These are phyloP conservation scores for Protomyctophum bolini DNA, from an alignment of 2,113 vertebrate species.

Conservation along the genomic window DNA sequence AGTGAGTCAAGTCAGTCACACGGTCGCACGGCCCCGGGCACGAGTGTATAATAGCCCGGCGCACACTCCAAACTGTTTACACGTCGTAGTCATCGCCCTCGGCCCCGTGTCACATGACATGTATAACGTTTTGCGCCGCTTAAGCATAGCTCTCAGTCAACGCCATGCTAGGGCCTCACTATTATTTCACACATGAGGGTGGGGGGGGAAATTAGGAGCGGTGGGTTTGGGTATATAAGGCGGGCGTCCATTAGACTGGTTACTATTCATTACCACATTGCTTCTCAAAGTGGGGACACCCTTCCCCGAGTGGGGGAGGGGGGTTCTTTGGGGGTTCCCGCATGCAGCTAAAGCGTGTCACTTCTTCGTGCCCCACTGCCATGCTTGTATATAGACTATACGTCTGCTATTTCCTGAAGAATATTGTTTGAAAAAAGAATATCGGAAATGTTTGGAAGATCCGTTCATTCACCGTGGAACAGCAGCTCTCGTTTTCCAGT, in stretches of 20 bases:
- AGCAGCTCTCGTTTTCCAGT: too few relatives aligned
- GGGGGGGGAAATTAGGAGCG: not conserved
- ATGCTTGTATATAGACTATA: too few relatives aligned
- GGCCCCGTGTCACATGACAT: slow-evolving; percentile 53
- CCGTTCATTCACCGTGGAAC: too few relatives aligned
- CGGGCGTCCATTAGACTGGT: slow-evolving; percentile 10
- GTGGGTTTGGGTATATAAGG: not conserved
- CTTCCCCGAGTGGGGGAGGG: too few relatives aligned
- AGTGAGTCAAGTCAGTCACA: too few relatives aligned
- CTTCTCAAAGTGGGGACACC: too few relatives aligned
- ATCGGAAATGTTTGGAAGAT: too few relatives aligned
- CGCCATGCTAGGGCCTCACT: slow-evolving; percentile 21
- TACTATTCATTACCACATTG: slow-evolving; percentile 25
- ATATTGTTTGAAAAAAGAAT: too few relatives aligned
- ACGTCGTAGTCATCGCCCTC: slow-evolving; percentile 68
- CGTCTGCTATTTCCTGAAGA: too few relatives aligned
- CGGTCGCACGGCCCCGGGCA: too few relatives aligned
- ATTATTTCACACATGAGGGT: slow-evolving; percentile 25
- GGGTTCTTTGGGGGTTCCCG: not conserved
- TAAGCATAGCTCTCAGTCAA: slow-evolving; percentile 21
- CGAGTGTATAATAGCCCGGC: slow-evolving; percentile 36
- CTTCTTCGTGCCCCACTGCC: too few relatives aligned
- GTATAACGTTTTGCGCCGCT: slow-evolving; percentile 56
- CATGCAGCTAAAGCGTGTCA: too few relatives aligned
- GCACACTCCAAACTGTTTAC: slow-evolving; percentile 72